These are phyloP conservation scores for Atrina japonica DNA, from an alignment of 2,888 invertebrate genomes.

Conservation along the genomic window DNA sequence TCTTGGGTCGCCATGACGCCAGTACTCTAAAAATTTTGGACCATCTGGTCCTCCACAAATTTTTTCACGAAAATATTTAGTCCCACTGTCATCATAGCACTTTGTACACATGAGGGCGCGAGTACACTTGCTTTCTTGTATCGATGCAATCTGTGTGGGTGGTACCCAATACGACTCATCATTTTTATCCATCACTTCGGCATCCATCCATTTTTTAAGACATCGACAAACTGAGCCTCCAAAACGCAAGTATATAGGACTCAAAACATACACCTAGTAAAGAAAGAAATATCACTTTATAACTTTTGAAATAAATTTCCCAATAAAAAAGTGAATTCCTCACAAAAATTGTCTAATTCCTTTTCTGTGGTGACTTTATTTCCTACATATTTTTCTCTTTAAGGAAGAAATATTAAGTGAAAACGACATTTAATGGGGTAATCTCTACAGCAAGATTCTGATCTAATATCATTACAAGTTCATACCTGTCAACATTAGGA, in stretches of 20 bases:
- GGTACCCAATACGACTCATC: constrained; percentile 67
- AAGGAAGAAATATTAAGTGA: too few relatives aligned
- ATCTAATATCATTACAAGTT: too few relatives aligned
- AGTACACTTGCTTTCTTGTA: constrained; percentile 22
- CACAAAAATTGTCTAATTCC: too few relatives aligned
- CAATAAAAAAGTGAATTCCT: too few relatives aligned
- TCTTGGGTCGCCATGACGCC: constrained; percentile 65
- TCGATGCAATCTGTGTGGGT: constrained; percentile 38
- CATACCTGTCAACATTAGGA: too few relatives aligned
- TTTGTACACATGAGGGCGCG: constrained; percentile 54
- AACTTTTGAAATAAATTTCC: too few relatives aligned
- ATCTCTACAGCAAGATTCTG: too few relatives aligned
- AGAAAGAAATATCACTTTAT: background rate
- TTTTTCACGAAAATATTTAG: constrained; percentile 58
- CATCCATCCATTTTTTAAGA: constrained; percentile 66
- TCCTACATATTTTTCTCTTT: background rate
- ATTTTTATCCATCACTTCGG: constrained; percentile 48
- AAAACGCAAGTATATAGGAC: constrained; percentile 68
- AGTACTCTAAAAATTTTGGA: constrained; percentile 58
- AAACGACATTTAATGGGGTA: too few relatives aligned
- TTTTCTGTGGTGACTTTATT: background rate
- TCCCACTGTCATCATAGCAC: constrained; percentile 58
- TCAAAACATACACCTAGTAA: constrained; percentile 68
- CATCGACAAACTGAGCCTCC: constrained; percentile 68
- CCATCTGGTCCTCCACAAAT: constrained; percentile 50